Conservation (phyloP, 2,797 vertebrate genomes). For the Cyclura pinguis region DNA sequence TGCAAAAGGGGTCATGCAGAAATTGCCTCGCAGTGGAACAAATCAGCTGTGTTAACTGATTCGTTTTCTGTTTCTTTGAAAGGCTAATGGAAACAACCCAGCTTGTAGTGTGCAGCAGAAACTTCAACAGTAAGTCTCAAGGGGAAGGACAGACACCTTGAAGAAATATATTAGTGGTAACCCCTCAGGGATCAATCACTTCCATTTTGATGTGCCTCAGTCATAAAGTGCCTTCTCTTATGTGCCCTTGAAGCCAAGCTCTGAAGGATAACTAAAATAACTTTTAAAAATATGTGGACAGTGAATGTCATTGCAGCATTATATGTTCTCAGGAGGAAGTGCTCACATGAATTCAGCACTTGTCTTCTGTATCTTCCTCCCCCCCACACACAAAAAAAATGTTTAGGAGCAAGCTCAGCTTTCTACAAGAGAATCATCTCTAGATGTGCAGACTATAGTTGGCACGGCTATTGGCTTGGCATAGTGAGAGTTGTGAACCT, state of each 20-base stretch:
- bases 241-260: slow-evolving; percentile 2
- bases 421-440: no score
- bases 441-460: no score
- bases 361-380: no score
- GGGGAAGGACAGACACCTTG: background rate
- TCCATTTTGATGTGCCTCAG: background rate
- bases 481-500: no score
- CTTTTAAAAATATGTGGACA: background rate
- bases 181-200: background rate
- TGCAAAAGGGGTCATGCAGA: background rate
- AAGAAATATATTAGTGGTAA: background rate
- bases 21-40: background rate
- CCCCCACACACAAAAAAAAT: no score
- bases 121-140: background rate
- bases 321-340: background rate
- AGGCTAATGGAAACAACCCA: background rate
- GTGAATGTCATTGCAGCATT: background rate
- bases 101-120: slow-evolving; percentile 1
- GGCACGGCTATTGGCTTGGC: no score
- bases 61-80: background rate
- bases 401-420: no score
- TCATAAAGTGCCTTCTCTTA: background rate
- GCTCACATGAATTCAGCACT: background rate
- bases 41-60: slow-evolving; percentile 7
- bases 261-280: slow-evolving; percentile 4